Base-by-base conservation (phyloP, 1,140 invertebrate species). In the Yoshiicerus persimilis region DNA sequence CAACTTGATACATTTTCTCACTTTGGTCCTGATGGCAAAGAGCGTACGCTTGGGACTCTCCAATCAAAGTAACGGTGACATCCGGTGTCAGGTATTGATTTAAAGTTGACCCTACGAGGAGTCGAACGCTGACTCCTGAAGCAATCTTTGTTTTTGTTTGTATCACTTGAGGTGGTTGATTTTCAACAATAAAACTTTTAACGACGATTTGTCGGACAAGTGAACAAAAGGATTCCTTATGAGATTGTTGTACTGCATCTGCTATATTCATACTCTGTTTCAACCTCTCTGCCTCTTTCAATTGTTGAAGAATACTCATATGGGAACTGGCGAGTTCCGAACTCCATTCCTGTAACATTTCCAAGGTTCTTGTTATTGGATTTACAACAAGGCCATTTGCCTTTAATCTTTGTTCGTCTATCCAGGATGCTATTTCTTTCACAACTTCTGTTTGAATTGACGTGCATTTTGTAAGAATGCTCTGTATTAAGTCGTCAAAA, bases 101-200 rank as follows among this genome's bases (percentile, higher is more conserved):
- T 4, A 84, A 34, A 20, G 83, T 84, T 13, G 83, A 20, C 3
- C 83, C 83, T 2, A 84, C 83, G 30, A 84, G 47, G 25, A 84
- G 39, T 4, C 38, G n/a, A 10, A 84, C 83, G 27, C 23, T 84
- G 11, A 84, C 20, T 9, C 41, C 41, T 8, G 38, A 30, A 41
- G 83, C n/a, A 47, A 84, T 30, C 39, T 84, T 86, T 86, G 84
- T 66, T 66, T 66, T 66, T n/a, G 56, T 64, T 11, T 86, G 41
- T n/a, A 86, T 64, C 5, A 86, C 56, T 62, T 86, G 84, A 6
- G 25, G 47, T 1, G 84, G 84, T 10, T 86, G 84, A 13, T 9
- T 30, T 66, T 86, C 84, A 27, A 86, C 47, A 30, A 86, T 32
- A 38, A 86, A 66, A 64, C 47, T 66, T 36, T 34, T 27, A 4